These are phyloP conservation scores for Calosoma granatense DNA, from an alignment of 1,140 invertebrate species.

Conservation along the genomic window DNA sequence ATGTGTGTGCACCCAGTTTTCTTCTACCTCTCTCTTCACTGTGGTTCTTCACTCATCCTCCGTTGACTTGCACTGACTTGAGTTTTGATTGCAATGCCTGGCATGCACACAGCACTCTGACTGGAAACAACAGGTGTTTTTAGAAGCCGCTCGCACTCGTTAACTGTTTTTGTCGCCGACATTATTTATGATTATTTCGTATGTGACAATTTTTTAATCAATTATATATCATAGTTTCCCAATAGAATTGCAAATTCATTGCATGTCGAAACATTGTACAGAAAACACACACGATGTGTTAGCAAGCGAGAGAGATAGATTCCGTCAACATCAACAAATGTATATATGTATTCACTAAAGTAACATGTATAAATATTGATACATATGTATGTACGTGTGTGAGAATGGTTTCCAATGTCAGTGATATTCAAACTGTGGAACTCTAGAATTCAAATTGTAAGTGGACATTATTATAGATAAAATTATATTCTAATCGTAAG, in stretches of 20 bases:
- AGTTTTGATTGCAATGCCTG: constrained; percentile 3
- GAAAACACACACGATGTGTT: not conserved
- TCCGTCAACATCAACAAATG: not conserved
- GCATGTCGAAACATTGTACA: not conserved
- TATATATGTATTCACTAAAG: too few species aligned
- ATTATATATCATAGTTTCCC: constrained; percentile 4
- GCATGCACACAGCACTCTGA: not conserved
- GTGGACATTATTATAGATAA: too few species aligned
- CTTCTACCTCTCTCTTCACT: too few species aligned
- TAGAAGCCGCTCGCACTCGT: not conserved
- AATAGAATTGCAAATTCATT: not conserved
- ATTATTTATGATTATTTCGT: constrained; percentile 4
- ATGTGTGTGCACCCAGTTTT: too few species aligned
- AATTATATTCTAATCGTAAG: too few species aligned
- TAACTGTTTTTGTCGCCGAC: not conserved
- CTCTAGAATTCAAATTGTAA: too few species aligned
- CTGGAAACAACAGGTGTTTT: not conserved
- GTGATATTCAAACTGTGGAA: too few species aligned
- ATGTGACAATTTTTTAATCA: constrained; percentile 9
- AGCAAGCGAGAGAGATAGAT: not conserved
- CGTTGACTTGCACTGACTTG: too few species aligned
- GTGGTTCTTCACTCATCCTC: too few species aligned
- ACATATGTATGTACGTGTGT: too few species aligned
- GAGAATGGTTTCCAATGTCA: too few species aligned
- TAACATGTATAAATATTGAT: too few species aligned